Percentiles rank a stretch among this genome's conserved stretches.
Conservation (phyloP, 2,888 invertebrate species). For the Meteorus cinctellus region DNA sequence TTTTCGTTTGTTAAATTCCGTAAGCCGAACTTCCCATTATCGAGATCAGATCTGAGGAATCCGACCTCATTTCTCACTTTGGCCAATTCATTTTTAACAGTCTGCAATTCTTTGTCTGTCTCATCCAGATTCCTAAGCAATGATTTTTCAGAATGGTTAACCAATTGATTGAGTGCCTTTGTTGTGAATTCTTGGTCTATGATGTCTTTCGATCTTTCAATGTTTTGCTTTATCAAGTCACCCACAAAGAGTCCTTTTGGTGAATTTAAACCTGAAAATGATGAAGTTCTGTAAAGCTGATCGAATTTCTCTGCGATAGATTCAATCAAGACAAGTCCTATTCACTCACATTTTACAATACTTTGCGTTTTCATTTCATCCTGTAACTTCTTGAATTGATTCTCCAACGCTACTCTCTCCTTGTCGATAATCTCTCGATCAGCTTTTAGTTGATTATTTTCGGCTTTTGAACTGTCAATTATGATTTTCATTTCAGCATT, state of each 20-base stretch:
- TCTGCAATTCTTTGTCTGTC: constrained; percentile 50
- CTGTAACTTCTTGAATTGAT: constrained; percentile 39
- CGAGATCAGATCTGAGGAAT: constrained; percentile 47
- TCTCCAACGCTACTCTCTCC: constrained; percentile 32
- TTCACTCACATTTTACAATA: constrained; percentile 3
- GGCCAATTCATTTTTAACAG: constrained; percentile 55
- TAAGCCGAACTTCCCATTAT: constrained; percentile 47
- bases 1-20: constrained; percentile 53
- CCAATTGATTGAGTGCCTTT: constrained; percentile 22
- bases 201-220: constrained; percentile 28
- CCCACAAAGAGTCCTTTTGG: too few relatives aligned
- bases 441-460: constrained; percentile 22
- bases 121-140: constrained; percentile 39
- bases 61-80: constrained; percentile 53
- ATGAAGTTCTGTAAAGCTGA: not conserved
- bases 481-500: constrained; percentile 1
- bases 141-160: constrained; percentile 38
- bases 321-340: not conserved
- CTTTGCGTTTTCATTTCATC: constrained; percentile 10
- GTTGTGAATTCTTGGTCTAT: not conserved
- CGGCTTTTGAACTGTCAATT: constrained; percentile 7
- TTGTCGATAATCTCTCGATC: not conserved
- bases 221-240: constrained; percentile 33
- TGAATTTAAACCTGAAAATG: not conserved
- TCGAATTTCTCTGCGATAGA: not conserved